Base-by-base conservation (phyloP, 2,113 vertebrate species). In the Sinocyclocheilus maitianheensis region DNA sequence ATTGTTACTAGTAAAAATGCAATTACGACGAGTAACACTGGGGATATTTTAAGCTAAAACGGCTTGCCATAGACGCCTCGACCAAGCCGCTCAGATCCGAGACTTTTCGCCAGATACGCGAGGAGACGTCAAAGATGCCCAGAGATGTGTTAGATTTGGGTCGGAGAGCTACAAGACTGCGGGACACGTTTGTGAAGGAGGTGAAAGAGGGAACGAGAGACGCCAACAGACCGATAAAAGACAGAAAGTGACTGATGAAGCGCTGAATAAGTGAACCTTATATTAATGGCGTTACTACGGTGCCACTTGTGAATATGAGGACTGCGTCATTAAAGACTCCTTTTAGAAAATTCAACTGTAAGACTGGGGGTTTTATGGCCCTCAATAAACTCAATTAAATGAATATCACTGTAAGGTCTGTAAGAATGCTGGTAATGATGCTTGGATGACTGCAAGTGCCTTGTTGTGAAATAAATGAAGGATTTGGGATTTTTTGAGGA, bases 181-280 rank as follows among this genome's bases (percentile, higher is more conserved):
- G 87, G 37, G 93, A 96, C 18, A 89, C 93, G 0, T 96, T 97
- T 85, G 87, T 93, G 0, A 91, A 91, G 4, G 95, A 97, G 77
- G 90, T 97, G 16, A 96, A 95, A 89, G 92, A 94, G 5, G 93
- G 95, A 0, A 91, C 93, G 83, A 95, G 91, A 51, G 93, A 94
- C 13, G 90, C 89, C 0, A 90, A 91, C 8, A 87, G 90, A 11
- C 89, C 91, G 81, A 87, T 95, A n/a, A 95, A 95, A 89, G 93
- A 94, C 77, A 90, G 86, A 75, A 87, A 87, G 51, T 87, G 88
- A 89, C 5, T 3, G 30, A 3, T 34, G 30, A 34, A 34, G 30
- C 30, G 30, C 30, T 9, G 11, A 40, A 37, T 26, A 22, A 34
- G 16, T 10, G 24, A 37, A 71, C 14, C 65, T 18, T 34, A 37